Conservation (phyloP, 2,113 vertebrate genomes). For the Pavo muticus region DNA sequence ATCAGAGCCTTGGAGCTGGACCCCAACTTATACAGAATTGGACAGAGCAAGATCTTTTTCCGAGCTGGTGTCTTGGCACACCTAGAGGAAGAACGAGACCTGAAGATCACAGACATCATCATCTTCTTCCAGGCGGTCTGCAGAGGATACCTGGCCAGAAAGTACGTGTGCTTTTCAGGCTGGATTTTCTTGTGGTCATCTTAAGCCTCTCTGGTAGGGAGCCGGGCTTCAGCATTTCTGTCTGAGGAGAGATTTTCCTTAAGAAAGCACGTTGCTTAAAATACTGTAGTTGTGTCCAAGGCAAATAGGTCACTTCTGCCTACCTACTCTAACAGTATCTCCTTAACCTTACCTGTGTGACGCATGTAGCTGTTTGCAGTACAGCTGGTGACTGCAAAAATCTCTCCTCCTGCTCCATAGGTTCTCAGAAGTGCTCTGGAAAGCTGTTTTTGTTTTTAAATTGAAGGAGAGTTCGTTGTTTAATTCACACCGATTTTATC, state of each 20-base stretch:
- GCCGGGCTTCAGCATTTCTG: neutral
- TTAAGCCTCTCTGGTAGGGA: neutral
- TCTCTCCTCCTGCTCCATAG: neutral
- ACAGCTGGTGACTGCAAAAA: neutral
- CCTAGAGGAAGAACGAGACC: conserved; percentile 94
- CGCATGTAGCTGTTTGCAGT: neutral
- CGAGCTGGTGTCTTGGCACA: conserved; percentile 96
- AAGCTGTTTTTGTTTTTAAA: neutral
- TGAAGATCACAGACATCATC: conserved; percentile 98
- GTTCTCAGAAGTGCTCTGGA: neutral
- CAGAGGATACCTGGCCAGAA: conserved; percentile 94
- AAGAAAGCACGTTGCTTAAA: neutral
- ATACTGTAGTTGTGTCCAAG: neutral
- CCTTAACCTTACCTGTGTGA: neutral
- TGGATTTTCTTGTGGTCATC: neutral
- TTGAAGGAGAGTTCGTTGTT: neutral
- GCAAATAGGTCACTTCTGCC: neutral
- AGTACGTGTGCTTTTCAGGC: conserved; percentile 78
- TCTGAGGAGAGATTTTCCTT: neutral
- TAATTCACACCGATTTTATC: neutral
- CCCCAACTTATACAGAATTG: conserved; percentile 96
- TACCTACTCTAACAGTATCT: neutral
- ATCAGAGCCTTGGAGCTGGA: conserved; percentile 95
- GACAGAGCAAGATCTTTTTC: conserved; percentile 99
- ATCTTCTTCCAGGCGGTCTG: conserved; percentile 98